phyloP scores from a whole-genome alignment of 2,113 vertebrate species.

The Sialia sialis region DNA sequence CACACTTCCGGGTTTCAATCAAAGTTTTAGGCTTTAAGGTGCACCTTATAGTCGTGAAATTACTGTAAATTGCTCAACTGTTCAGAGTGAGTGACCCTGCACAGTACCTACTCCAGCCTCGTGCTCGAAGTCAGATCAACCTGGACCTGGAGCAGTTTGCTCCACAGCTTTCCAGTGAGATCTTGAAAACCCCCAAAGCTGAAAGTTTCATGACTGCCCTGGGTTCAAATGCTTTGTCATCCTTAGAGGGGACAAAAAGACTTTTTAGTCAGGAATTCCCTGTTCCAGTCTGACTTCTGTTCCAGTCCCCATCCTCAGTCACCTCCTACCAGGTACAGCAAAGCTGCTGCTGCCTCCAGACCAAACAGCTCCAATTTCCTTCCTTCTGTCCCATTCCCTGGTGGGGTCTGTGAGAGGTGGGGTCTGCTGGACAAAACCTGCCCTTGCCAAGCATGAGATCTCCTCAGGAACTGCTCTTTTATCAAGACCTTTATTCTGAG shows the following conservation, averaged over 20 bases:
- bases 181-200: not conserved
- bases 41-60: no score
- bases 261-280: not conserved
- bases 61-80: not conserved
- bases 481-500: not conserved
- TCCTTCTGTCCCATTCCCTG: not conserved
- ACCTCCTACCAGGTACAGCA: not conserved
- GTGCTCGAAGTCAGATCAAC: not conserved
- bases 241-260: not conserved
- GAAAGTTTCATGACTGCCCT: not conserved
- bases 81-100: not conserved
- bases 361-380: not conserved
- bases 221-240: not conserved
- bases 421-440: not conserved
- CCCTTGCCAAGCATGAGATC: fast-evolving
- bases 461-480: fast-evolving
- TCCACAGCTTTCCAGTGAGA: not conserved
- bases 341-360: not conserved
- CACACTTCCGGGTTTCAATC: no score
- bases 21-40: no score
- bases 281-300: no score
- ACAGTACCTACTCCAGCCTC: not conserved
- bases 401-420: not conserved
- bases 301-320: not conserved
- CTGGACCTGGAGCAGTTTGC: not conserved